A percentile compares a stretch with the other conserved stretches of the same genome.
Conservation (phyloP, 2,113 vertebrate species). For the Lampris incognitus region DNA sequence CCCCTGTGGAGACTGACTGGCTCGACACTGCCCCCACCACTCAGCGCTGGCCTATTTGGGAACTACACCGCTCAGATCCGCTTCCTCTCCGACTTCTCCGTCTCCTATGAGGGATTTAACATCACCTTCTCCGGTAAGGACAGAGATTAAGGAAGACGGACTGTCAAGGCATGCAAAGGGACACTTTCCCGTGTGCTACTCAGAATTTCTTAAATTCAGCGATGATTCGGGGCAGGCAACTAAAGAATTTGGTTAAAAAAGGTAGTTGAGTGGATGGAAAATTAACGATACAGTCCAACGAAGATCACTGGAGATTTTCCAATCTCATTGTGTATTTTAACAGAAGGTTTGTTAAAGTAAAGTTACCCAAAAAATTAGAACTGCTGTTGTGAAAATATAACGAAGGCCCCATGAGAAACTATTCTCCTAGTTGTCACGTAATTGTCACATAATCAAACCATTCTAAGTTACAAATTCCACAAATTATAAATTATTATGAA, state of each 20-base stretch:
- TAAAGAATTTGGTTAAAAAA: not conserved
- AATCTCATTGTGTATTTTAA: too few relatives aligned
- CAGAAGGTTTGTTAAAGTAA: too few relatives aligned
- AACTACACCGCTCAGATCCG: conserved; percentile 98
- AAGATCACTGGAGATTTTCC: too few relatives aligned
- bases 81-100: conserved; percentile 97
- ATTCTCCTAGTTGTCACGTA: too few relatives aligned
- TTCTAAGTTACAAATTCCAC: too few relatives aligned
- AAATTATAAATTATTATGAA: too few relatives aligned
- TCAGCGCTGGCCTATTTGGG: conserved; percentile 94
- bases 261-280: not conserved
- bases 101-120: conserved; percentile 99
- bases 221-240: not conserved
- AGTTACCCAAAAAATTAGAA: too few relatives aligned
- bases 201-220: not conserved
- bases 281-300: too few relatives aligned
- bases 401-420: too few relatives aligned
- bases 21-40: conserved; percentile 89
- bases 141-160: not conserved
- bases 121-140: conserved; percentile 95
- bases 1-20: conserved; percentile 93
- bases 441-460: too few relatives aligned
- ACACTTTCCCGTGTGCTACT: not conserved
- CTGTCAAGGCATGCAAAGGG: not conserved
- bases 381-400: too few relatives aligned